Evolutionary conservation across 2,888 invertebrate genomes (phyloP), one percentile per base, ranked within the genome.

Genomic region (Petrolisthes cinctipes): DNA sequence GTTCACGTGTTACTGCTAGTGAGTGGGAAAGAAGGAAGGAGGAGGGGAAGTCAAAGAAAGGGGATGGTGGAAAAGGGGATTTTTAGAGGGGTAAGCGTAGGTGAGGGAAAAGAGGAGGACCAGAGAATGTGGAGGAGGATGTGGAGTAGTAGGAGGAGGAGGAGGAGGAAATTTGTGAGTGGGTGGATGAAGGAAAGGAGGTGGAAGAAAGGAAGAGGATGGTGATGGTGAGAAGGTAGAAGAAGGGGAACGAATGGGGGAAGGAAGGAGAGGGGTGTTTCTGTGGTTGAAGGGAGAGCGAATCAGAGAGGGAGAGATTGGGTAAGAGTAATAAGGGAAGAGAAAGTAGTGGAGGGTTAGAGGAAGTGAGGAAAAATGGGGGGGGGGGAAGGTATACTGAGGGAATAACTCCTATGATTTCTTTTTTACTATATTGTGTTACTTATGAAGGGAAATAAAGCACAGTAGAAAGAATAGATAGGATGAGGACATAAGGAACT

Each of bases 131-230:
- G 6, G 56, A 54, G 17, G 37, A 82, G 9, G 56, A 17, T 53
- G 83, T 53, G 5, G 54, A 37, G 53, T 53, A 53, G 9, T 23
- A 23, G 17, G 73, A 73, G 37, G 37, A 61, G 17, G 66, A 68
- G 20, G 23, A 9, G 71, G 54, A 73, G 71, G 83, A 73, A 71
- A 83, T 71, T 0, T 53, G 20, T 51, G 82, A 68, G 71, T 17
- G 56, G 20, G 11, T 11, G 5, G 51, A 37, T 37, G n/a, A 17
- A 68, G 66, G 20, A 61, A 37, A 37, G 37, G 11, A 66, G 66
- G 17, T 14, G 3, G 37, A 75, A 11, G 37, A 75, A 17, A 75
- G 37, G n/a, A 75, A 20, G n/a, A 75, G 37, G 1, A 20, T 1
- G 11, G 1, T 11, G 11, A 80, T 11, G 11, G 37, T 20, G 9